These are phyloP conservation scores for Plagodis dolabraria DNA, from an alignment of 2,888 invertebrate genomes.

Conservation along the genomic window DNA sequence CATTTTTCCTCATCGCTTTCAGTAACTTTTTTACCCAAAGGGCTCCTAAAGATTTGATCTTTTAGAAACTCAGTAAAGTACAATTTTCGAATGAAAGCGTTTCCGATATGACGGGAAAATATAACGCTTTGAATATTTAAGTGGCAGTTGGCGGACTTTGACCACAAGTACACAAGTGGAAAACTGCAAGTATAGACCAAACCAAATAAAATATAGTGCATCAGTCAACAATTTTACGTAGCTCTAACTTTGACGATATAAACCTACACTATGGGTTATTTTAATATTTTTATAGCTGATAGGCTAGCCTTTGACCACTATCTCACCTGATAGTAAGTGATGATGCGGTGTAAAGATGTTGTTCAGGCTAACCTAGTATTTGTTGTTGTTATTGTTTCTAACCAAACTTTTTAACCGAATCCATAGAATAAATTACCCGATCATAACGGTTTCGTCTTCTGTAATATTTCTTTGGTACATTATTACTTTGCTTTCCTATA, in stretches of 20 bases:
- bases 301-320: too few relatives aligned
- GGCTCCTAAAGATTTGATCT: constrained; percentile 28
- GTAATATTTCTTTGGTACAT: too few relatives aligned
- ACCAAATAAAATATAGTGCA: constrained; percentile 48
- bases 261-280: too few relatives aligned
- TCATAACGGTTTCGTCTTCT: too few relatives aligned
- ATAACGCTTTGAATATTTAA: constrained; percentile 36
- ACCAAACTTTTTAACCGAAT: constrained; percentile 8
- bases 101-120: constrained; percentile 38
- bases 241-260: constrained; percentile 27
- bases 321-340: too few relatives aligned
- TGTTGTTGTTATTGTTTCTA: too few relatives aligned
- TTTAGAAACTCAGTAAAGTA: constrained; percentile 32
- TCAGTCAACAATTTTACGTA: constrained; percentile 27
- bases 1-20: constrained; percentile 53
- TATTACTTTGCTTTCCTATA: too few relatives aligned
- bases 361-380: too few relatives aligned
- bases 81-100: constrained; percentile 32
- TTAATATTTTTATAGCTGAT: too few relatives aligned
- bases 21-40: constrained; percentile 45
- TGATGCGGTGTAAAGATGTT: too few relatives aligned
- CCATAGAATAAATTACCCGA: too few relatives aligned
- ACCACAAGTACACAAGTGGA: constrained; percentile 39
- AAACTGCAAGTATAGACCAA: constrained; percentile 41
- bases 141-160: constrained; percentile 30